phyloP scores from a whole-genome alignment of 2,797 vertebrate species.

The Squalus acanthias region DNA sequence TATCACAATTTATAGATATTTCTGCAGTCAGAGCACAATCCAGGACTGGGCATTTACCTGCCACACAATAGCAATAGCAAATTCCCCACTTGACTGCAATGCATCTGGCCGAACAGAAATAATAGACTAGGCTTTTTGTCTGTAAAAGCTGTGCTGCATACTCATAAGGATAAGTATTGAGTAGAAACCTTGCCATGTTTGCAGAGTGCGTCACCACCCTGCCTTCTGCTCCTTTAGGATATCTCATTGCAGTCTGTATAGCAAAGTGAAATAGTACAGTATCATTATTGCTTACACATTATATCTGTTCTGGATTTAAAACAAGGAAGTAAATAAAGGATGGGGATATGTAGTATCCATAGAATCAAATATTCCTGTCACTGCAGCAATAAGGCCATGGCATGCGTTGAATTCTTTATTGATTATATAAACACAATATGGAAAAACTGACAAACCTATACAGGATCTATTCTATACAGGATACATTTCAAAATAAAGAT shows the following conservation, averaged over 20 bases:
- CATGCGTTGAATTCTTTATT: not conserved
- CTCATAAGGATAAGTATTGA: not conserved
- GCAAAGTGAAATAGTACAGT: not conserved
- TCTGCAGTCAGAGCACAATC: not conserved
- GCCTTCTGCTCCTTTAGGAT: not conserved
- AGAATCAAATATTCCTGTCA: not conserved
- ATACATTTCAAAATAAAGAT: not conserved
- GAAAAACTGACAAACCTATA: not conserved
- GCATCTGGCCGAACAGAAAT: not conserved
- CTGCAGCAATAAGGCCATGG: not conserved
- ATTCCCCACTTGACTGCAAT: constrained; percentile 14
- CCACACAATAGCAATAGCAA: not conserved
- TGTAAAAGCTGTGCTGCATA: not conserved
- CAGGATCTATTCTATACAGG: too few species aligned
- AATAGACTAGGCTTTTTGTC: not conserved
- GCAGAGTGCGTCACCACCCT: not conserved
- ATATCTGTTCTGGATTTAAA: not conserved
- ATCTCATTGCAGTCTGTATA: not conserved
- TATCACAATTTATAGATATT: not conserved
- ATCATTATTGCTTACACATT: not conserved
- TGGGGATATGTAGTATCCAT: not conserved
- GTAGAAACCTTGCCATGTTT: not conserved
- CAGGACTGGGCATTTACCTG: not conserved
- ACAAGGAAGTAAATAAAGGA: not conserved
- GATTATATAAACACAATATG: not conserved